Base-by-base conservation (phyloP, 2,113 vertebrate species). In the Ploceus nigricollis region DNA sequence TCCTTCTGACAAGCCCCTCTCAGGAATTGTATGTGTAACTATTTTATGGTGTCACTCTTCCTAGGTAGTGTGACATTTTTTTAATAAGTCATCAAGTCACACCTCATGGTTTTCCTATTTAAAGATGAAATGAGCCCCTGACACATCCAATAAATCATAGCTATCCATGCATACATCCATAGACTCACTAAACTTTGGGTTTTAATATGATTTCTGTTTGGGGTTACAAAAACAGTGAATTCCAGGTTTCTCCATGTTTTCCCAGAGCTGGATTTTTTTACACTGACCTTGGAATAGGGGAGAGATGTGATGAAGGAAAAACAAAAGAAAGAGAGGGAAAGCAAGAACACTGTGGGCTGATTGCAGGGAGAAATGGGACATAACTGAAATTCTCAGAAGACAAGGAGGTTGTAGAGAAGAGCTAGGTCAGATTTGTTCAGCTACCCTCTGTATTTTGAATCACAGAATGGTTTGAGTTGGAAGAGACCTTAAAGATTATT, bases 21-120 rank as follows among this genome's bases (percentile, higher is more conserved):
- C 40, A 75, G 76, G 87, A 90, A 71, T 22, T 75, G 10, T 20
- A 7, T 15, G 21, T 51, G 58, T 30, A 35, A 88, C 27, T 56
- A 42, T 95, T 93, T 73, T 27, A 76, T 3, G 7, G 31, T 64
- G 61, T 42, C 6, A 1, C 51, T 86, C 39, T 81, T 89, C 73
- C 60, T 39, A 48, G 60, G 37, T 16, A 57, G 14, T 39, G 57
- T 66, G 53, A 64, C 44, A 45, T 48, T 89, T 40, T 76, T 91
- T 85, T 92, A 90, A 80, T 71, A 91, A 93, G 68, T 78, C 85
- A 71, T 82, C 73, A 79, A 91, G 35, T 87, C 77, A 65, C 66
- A 84, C 39, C 63, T 89, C 48, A 10, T 51, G 45, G 81, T 35
- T 94, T 91, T 87, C 31, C 50, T 89, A 10, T 86, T 86, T 66